phyloP scores from a whole-genome alignment of 2,888 invertebrate species.

The Cyaniris semiargus region DNA sequence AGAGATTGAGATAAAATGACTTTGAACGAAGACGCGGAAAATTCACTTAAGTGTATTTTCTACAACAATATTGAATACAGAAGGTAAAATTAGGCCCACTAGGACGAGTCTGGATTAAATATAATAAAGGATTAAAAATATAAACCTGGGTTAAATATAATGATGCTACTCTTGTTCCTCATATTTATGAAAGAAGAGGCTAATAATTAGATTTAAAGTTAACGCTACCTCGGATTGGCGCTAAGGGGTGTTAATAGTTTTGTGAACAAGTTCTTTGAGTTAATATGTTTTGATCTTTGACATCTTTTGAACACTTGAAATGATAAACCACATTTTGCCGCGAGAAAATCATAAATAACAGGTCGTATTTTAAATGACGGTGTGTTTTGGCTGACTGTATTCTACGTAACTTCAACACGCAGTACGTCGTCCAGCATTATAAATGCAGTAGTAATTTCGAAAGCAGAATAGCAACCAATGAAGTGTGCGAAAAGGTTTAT shows the following conservation, averaged over 20 bases:
- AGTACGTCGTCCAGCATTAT: not conserved
- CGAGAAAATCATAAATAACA: not conserved
- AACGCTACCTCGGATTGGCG: not conserved
- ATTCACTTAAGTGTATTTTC: too few relatives aligned
- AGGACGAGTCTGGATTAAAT: too few relatives aligned
- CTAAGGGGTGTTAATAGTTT: not conserved
- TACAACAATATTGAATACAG: too few relatives aligned
- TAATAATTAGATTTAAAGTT: too few relatives aligned
- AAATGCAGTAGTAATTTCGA: constrained; percentile 1
- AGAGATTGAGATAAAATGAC: not conserved
- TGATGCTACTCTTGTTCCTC: not conserved
- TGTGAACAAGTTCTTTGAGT: not conserved
- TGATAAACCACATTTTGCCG: not conserved
- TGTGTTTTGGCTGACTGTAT: not conserved
- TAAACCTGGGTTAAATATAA: too few relatives aligned
- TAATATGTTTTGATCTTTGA: not conserved
- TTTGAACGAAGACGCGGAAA: not conserved
- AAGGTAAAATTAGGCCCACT: too few relatives aligned
- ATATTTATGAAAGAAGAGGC: too few relatives aligned
- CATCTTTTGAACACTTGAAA: constrained; percentile 5
- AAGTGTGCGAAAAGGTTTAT: not conserved
- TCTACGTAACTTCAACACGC: not conserved
- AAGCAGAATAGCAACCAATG: constrained; percentile 8
- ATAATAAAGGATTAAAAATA: too few relatives aligned
- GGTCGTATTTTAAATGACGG: not conserved